Base-by-base conservation (phyloP, 2,113 vertebrate species). In the Platichthys stellatus region DNA sequence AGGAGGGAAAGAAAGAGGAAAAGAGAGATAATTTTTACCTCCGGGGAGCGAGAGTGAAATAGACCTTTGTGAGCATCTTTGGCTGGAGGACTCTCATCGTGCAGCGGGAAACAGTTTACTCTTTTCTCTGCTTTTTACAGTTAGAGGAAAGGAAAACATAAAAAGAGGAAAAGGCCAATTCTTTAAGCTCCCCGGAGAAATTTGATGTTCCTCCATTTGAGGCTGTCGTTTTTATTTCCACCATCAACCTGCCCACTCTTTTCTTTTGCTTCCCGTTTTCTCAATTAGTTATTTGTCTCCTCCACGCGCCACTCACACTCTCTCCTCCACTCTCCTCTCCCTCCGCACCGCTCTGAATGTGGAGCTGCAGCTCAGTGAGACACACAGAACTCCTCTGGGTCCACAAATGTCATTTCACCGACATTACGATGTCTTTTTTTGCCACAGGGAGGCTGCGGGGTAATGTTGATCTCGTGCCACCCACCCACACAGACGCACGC, bases 321-420 rank as follows among this genome's bases (percentile, higher is more conserved):
- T n/a, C 20, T 23, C 49, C 38, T 15, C 20, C n/a, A 53, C 13
- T 10, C 5, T 18, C 10, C 49, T 45, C 26, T 65, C 54, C 62
- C 20, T 18, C 56, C 0, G 18, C 57, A 51, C 26, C 21, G 40
- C 57, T 70, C 31, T 74, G 69, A 72, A 81, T 78, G 80, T 84
- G 67, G 57, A 70, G 59, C 68, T 57, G 14, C 15, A 21, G 72
- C 74, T 81, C 43, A 53, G 65, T 43, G 24, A 76, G 75, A 72
- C 79, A 54, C 35, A 31, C 35, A 38, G 54, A 76, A 49, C 70
- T 78, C 85, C 81, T 66, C 59, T 47, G 83, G 77, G 85, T 75
- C 63, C 64, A 58, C 68, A 89, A 89, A 92, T 89, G 87, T 63
- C 72, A 85, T 79, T 87, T 83, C 57, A 56, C 79, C 80, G 77